Base-by-base conservation (phyloP, 2,888 invertebrate species). In the Pseudoips prasinana region DNA sequence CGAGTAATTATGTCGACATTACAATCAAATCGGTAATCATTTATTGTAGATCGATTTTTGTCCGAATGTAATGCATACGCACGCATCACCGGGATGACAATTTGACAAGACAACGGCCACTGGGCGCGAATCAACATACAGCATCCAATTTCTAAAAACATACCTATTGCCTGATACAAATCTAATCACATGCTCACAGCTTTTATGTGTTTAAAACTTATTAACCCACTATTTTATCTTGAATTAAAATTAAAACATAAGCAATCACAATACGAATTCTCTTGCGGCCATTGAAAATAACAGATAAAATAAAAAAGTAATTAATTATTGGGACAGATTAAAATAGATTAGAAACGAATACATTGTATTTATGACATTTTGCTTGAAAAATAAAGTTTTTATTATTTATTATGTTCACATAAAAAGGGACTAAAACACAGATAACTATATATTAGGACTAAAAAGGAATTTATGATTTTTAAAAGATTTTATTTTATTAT, bases 21-120 rank as follows among this genome's bases (percentile, higher is more conserved):
- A 41, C 43, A 32, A 46, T 39, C 31, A 55, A 54, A 58, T 50
- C 35, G 37, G 36, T 54, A 50, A 58, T 55, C 39, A 55, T 43
- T 54, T 45, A 20, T 20, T 14, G 14, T 14, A 46, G 26, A 60
- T 63, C 64, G 64, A 60, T 60, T 63, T 49, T 60, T 38, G 33
- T 33, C 35, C 39, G 59, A 60, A 61, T 56, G 60, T 57, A 50
- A 45, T 65, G 70, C 65, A 73, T 72, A 73, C 73, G 72, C 74
- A 73, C 59, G 67, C 73, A 73, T 64, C 57, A 55, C 67, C 65
- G 67, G 67, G 60, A 47, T 62, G 61, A 70, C 61, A 63, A 59
- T 56, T 18, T 59, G 60, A 52, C 62, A 62, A 63, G 54, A 59
- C 58, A 53, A 56, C 48, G 44, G 43, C 43, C 41, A 35, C 31